Evolutionary conservation across 2,888 invertebrate genomes (phyloP).

Genomic region (Ramazzottius varieornatus): DNA sequence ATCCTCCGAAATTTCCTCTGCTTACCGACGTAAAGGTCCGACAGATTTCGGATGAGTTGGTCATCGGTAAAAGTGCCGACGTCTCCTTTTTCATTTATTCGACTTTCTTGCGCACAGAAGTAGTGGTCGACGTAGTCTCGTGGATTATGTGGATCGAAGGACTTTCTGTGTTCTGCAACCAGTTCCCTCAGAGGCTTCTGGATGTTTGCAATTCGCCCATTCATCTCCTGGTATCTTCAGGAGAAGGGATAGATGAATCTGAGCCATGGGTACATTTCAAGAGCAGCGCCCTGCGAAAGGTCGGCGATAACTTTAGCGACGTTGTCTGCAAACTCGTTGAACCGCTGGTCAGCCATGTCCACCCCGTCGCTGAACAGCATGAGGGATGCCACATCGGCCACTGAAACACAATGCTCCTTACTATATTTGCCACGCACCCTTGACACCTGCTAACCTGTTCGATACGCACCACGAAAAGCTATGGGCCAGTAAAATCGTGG

Average conservation of each 20-base stretch:
- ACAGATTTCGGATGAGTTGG: conserved; percentile 8
- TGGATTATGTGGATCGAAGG: conserved; percentile 8
- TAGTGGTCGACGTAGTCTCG: conserved; percentile 10
- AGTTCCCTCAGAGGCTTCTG: conserved; percentile 5
- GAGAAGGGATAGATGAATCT: conserved; percentile 7
- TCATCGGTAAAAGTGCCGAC: conserved; percentile 5
- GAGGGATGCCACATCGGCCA: conserved; percentile 10
- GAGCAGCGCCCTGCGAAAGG: conserved; percentile 6
- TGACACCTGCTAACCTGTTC: too few species aligned
- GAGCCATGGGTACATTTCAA: conserved; percentile 8
- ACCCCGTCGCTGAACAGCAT: conserved; percentile 9
- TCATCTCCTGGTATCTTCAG: too few species aligned
- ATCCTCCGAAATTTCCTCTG: too few species aligned
- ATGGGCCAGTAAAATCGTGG: too few species aligned
- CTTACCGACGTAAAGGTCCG: conserved; percentile 7
- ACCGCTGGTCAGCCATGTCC: conserved; percentile 9
- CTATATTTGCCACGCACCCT: too few species aligned
- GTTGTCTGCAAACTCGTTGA: conserved; percentile 6
- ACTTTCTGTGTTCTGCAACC: conserved; percentile 8
- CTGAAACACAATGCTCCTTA: too few species aligned
- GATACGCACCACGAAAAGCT: too few species aligned
- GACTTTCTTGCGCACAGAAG: conserved; percentile 6
- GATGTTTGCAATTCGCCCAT: too few species aligned
- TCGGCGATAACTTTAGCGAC: conserved; percentile 7
- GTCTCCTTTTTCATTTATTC: not conserved